Percentiles rank a stretch among this genome's conserved stretches.
Evolutionary conservation across 2,113 vertebrate genomes (phyloP).

Genomic region (Callionymus lyra): DNA sequence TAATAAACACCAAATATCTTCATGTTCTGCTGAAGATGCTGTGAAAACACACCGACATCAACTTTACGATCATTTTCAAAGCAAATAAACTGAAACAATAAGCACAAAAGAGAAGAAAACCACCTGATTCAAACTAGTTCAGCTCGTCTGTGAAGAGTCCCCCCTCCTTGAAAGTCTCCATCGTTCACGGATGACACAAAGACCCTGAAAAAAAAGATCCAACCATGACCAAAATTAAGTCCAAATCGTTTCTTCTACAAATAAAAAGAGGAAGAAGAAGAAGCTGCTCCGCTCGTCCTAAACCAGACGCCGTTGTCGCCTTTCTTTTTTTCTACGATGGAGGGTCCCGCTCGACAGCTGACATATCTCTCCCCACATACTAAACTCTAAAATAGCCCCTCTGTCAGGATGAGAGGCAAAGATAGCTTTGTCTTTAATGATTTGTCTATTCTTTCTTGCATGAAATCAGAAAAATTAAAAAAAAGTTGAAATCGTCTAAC

Average conservation of each 20-base stretch:
- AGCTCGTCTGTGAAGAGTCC: no score
- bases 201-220: slow-evolving; percentile 19
- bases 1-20: no score
- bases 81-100: no score
- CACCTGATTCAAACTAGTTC: no score
- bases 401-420: slow-evolving; percentile 55
- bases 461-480: no score
- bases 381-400: slow-evolving; percentile 65
- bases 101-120: slow-evolving; percentile 6
- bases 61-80: no score
- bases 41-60: no score
- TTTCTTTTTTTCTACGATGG: slow-evolving; percentile 39
- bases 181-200: no score
- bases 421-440: slow-evolving; percentile 39
- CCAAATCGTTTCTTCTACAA: slow-evolving; percentile 21
- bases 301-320: slow-evolving; percentile 26
- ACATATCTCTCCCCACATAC: slow-evolving; percentile 62
- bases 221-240: slow-evolving; percentile 13
- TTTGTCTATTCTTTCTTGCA: no score
- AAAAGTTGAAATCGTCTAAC: no score
- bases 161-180: no score
- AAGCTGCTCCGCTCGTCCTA: slow-evolving; percentile 29
- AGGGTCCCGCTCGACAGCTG: slow-evolving; percentile 66
- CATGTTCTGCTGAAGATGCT: no score
- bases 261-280: slow-evolving; percentile 1